Evolutionary conservation across 2,888 invertebrate genomes (phyloP), one percentile per base, ranked within the genome.

Genomic region (Pseudanteris insignis): DNA sequence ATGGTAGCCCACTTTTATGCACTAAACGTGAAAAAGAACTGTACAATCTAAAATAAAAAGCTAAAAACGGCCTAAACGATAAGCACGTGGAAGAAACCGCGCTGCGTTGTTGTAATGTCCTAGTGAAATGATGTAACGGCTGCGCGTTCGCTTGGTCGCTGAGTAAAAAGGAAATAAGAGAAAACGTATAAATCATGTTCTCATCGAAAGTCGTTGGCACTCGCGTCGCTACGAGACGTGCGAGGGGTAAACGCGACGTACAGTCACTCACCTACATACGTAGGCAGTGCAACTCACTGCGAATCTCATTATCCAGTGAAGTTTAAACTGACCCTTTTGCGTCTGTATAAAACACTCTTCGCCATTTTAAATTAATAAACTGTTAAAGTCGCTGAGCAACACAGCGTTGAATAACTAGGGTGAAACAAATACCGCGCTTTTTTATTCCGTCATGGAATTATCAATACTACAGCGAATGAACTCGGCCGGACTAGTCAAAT

Each of bases 101-200:
- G n/a, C n/a, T n/a, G n/a, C n/a, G n/a, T n/a, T n/a, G n/a, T n/a
- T n/a, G n/a, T n/a, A n/a, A n/a, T n/a, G n/a, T n/a, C n/a, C n/a
- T n/a, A 33, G 30, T 21, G 7, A 11, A 11, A 21, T 38, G 41
- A 50, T n/a, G 29, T 38, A 48, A 38, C 32, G 25, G 21, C 13
- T 24, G 6, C 21, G 14, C 14, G 21, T 18, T 68, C 64, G 59
- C 62, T 62, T 44, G 47, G 69, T 70, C 71, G 70, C 74, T 73
- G 72, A 75, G 70, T 73, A 68, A 65, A 67, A 62, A 18, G 18
- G 18, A 55, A 40, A 44, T 18, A 50, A 43, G 44, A 33, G 38
- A 41, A 54, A 40, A 43, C 26, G 37, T 5, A 37, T 43, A 48
- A 30, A 29, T 48, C 48, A 48, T 55, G 26, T 21, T 44, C 37